A percentile compares a stretch with the other conserved stretches of the same genome.
phyloP scores from a whole-genome alignment of 2,888 invertebrate genomes.

The Ptilodon capucinus region DNA sequence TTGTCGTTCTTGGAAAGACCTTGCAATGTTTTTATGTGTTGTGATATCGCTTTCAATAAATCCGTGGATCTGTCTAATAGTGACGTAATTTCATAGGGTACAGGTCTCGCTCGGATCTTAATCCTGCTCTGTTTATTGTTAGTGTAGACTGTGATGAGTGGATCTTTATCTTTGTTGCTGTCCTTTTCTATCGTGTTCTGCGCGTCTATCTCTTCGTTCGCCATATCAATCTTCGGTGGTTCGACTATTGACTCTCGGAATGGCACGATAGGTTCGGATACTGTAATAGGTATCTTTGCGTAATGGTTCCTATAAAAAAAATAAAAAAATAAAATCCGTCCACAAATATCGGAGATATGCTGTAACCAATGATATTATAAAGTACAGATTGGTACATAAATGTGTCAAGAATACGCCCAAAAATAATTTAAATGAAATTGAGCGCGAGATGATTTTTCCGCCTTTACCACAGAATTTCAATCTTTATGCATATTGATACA shows the following conservation, averaged over 20 bases:
- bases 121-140: conserved; percentile 88
- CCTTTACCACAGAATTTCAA: too few species aligned
- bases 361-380: too few species aligned
- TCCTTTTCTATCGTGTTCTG: conserved; percentile 75
- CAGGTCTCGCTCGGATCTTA: conserved; percentile 88
- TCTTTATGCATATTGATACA: too few species aligned
- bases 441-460: too few species aligned
- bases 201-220: conserved; percentile 90
- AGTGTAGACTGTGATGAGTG: conserved; percentile 84
- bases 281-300: conserved; percentile 93
- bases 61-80: conserved; percentile 88
- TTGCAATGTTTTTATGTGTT: conserved; percentile 69
- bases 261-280: conserved; percentile 97
- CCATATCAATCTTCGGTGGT: conserved; percentile 91
- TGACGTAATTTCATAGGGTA: conserved; percentile 87
- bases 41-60: conserved; percentile 86
- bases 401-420: too few species aligned
- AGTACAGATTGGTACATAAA: too few species aligned
- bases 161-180: conserved; percentile 72
- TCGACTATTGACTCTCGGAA: conserved; percentile 96
- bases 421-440: too few species aligned
- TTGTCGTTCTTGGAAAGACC: conserved; percentile 63
- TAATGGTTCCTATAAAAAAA: conserved; percentile 82
- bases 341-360: too few species aligned
- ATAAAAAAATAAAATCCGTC: neutral